Evolutionary conservation across 2,888 invertebrate genomes (phyloP).

Genomic region (Dysmachus trigonus): DNA sequence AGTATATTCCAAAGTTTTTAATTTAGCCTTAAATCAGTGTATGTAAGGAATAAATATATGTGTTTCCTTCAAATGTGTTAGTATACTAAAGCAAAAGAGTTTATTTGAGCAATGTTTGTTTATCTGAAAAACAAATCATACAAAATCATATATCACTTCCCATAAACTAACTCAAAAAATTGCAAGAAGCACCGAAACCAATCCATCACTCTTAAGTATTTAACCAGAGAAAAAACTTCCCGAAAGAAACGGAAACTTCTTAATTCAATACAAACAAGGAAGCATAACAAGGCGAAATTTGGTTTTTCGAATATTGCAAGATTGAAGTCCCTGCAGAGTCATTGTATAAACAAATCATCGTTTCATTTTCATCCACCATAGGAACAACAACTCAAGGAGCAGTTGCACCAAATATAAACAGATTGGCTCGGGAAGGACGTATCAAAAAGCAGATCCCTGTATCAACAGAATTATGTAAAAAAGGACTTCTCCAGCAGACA

Average conservation of each 20-base stretch:
- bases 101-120: neutral
- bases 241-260: neutral
- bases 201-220: slow-evolving; percentile 4
- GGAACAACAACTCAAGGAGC: neutral
- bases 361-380: neutral
- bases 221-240: neutral
- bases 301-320: neutral
- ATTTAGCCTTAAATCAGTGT: too few relatives aligned
- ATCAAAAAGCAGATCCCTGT: neutral
- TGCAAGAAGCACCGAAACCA: neutral
- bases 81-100: neutral
- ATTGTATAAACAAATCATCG: slow-evolving; percentile 35
- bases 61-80: neutral
- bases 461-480: slow-evolving; percentile 44
- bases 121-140: neutral
- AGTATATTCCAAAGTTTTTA: too few relatives aligned
- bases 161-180: neutral
- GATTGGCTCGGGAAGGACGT: neutral
- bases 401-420: slow-evolving; percentile 18
- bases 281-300: neutral
- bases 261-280: neutral
- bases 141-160: neutral
- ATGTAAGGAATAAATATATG: neutral
- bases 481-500: neutral
- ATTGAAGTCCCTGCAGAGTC: slow-evolving; percentile 12